phyloP scores from a whole-genome alignment of 2,888 invertebrate genomes.

The Globia sparganii region DNA sequence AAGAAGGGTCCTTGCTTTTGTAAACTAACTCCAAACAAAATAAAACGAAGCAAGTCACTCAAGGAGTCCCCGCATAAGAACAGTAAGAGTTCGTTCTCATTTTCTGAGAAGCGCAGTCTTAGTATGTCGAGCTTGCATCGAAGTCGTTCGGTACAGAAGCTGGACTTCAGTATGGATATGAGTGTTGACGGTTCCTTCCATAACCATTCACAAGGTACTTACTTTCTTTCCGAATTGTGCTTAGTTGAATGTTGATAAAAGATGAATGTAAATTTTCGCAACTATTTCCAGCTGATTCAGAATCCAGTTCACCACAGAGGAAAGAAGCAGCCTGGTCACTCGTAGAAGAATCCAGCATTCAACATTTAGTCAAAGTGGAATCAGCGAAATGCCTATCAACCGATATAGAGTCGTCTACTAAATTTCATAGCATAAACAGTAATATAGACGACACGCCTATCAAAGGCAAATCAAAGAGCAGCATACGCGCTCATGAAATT shows the following conservation, averaged over 20 bases:
- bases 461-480: slow-evolving; percentile 79
- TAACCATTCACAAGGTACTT: slow-evolving; percentile 81
- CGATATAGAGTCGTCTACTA: slow-evolving; percentile 76
- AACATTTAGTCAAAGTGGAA: slow-evolving; percentile 76
- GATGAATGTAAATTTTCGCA: not conserved
- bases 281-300: slow-evolving; percentile 80
- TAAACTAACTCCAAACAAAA: slow-evolving; percentile 81
- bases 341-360: slow-evolving; percentile 78
- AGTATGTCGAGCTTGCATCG: slow-evolving; percentile 85
- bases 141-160: slow-evolving; percentile 87
- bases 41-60: slow-evolving; percentile 82
- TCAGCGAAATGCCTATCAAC: slow-evolving; percentile 66
- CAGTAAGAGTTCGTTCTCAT: slow-evolving; percentile 77
- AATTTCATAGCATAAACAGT: slow-evolving; percentile 71
- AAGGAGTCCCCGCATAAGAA: slow-evolving; percentile 83
- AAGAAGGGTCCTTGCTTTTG: slow-evolving; percentile 81
- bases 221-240: not conserved
- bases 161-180: slow-evolving; percentile 90
- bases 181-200: slow-evolving; percentile 87
- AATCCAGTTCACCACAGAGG: slow-evolving; percentile 70
- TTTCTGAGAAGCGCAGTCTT: slow-evolving; percentile 83
- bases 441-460: slow-evolving; percentile 81
- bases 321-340: slow-evolving; percentile 79
- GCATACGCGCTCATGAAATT: slow-evolving; percentile 81
- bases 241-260: slow-evolving; percentile 8